These are phyloP conservation scores for Drepana arcuata DNA, from an alignment of 1,140 invertebrate species.

Conservation along the genomic window DNA sequence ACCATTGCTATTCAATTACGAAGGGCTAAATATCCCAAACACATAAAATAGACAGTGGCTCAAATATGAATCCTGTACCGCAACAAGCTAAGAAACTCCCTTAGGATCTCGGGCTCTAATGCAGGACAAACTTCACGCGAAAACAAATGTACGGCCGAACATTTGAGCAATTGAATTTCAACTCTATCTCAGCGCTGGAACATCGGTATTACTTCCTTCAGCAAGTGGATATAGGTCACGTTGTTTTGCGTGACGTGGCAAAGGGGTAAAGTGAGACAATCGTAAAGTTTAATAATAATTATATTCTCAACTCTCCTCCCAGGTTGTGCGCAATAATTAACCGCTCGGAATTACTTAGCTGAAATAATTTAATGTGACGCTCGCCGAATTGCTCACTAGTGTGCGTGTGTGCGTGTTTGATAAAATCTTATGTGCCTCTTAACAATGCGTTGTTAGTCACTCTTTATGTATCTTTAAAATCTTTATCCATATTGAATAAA, in stretches of 20 bases:
- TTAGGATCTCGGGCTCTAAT: slow-evolving; percentile 52
- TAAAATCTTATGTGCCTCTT: neutral
- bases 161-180: slow-evolving; percentile 18
- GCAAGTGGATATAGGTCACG: slow-evolving; percentile 17
- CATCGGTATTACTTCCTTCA: slow-evolving; percentile 15
- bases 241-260: slow-evolving; percentile 18
- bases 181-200: slow-evolving; percentile 16
- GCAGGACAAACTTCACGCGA: slow-evolving; percentile 11
- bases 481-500: no score
- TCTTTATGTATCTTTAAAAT: no score
- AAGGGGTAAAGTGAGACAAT: slow-evolving; percentile 71
- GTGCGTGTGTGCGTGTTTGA: slow-evolving; percentile 1
- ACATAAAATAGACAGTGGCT: slow-evolving; percentile 49
- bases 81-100: slow-evolving; percentile 65
- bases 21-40: slow-evolving; percentile 11
- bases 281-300: slow-evolving; percentile 73
- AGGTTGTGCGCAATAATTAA: slow-evolving; percentile 69
- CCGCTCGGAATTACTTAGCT: slow-evolving; percentile 69
- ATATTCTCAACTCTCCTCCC: slow-evolving; percentile 69
- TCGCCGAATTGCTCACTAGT: slow-evolving; percentile 33
- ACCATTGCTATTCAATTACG: slow-evolving; percentile 17
- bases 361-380: slow-evolving; percentile 71
- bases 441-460: slow-evolving; percentile 5
- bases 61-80: slow-evolving; percentile 63
- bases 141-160: slow-evolving; percentile 13